Base-by-base conservation (phyloP, 2,888 invertebrate genomes). In the Oscheius sp. region DNA sequence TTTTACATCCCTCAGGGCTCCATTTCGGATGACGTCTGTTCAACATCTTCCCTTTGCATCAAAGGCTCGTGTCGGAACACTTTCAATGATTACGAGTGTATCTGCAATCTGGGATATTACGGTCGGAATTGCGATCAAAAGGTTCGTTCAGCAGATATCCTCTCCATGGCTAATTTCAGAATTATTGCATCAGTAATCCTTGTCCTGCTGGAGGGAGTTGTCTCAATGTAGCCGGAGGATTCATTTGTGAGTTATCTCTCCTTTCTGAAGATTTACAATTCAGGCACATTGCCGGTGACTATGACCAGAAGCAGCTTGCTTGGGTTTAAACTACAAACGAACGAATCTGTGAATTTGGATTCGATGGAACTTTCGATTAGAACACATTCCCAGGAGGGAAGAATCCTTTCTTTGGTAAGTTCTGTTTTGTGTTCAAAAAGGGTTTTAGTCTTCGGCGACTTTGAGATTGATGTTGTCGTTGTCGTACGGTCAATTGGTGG, bases 31-130 rank as follows among this genome's bases (percentile, higher is more conserved):
- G 81, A 84, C 61, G 70, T 84, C 20, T 84, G 84, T 65, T 42
- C 66, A 1, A 67, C 64, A 3, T 50, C 57, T 20, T 68, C 71
- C 10, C 93, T 92, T 10, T 96, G 93, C 89, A 91, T 91, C 83
- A 92, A 94, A 82, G 96, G 96, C 17, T 90, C 91, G 65, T 96
- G 96, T 88, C 91, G 91, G 87, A 96, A 97, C 89, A 93, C 93
- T 71, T 93, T 94, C 87, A 85, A 85, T 63, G 82, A 80, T 61
- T 85, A 73, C 63, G 65, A 70, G 17, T 85, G 85, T 66, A 23
- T 68, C 48, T 85, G 85, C 53, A 69, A 81, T 1, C 37, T 64
- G 25, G 85, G 85, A 33, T 78, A 73, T 15, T 72, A 71, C 34
- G 78, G 78, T 10, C 42, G 39, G 25, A 64, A 70, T 5, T 85